phyloP scores from a whole-genome alignment of 1,140 invertebrate species.

The Cherax quadricarinatus region DNA sequence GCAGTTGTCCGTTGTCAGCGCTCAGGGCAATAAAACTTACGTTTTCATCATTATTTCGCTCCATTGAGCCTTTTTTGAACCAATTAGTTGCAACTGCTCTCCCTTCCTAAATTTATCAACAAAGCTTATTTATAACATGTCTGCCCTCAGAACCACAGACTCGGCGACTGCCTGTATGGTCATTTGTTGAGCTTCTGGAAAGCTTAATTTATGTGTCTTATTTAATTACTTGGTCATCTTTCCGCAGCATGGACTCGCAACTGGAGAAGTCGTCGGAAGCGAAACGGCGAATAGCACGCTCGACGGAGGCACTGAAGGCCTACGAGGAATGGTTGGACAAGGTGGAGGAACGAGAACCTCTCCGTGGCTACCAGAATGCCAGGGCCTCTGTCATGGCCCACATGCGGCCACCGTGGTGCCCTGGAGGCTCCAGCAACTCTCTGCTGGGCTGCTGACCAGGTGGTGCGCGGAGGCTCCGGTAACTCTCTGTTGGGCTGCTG shows the following conservation, averaged over 20 bases:
- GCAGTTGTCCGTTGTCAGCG: too few relatives aligned
- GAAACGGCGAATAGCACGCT: background rate
- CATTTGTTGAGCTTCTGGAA: too few relatives aligned
- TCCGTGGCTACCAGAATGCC: slow-evolving; percentile 13
- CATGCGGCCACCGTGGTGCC: slow-evolving; percentile 24
- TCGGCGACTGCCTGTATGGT: too few relatives aligned
- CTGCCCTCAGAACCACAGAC: too few relatives aligned
- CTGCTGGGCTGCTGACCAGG: slow-evolving; percentile 11
- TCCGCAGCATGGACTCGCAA: background rate
- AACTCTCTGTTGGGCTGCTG: slow-evolving; percentile 13
- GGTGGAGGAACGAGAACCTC: slow-evolving; percentile 25
- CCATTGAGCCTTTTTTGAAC: too few relatives aligned
- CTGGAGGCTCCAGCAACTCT: slow-evolving; percentile 22
- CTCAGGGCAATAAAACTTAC: too few relatives aligned
- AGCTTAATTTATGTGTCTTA: too few relatives aligned
- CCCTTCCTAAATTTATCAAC: too few relatives aligned
- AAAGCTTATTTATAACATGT: too few relatives aligned
- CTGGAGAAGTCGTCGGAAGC: background rate
- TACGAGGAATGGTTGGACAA: slow-evolving; percentile 40
- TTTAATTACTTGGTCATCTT: too few relatives aligned
- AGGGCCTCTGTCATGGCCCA: background rate
- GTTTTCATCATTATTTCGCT: too few relatives aligned
- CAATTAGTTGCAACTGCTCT: too few relatives aligned
- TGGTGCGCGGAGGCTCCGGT: slow-evolving; percentile 33
- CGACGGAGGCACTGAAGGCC: slow-evolving; percentile 18